Evolutionary conservation across 2,888 invertebrate species (phyloP), one percentile per base, ranked within the genome.

Genomic region (Baccha elongata): DNA sequence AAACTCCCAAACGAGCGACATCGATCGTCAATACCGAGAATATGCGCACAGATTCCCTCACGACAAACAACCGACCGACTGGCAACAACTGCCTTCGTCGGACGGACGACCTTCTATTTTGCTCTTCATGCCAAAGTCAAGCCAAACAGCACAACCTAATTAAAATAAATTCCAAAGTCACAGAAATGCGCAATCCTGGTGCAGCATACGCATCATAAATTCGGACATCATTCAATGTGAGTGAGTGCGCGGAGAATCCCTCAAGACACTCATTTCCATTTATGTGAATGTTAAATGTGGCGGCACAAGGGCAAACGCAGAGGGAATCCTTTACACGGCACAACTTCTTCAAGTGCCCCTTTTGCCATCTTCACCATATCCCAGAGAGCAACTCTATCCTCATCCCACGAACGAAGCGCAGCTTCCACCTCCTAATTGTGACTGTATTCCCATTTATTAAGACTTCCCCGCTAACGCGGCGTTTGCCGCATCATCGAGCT

Each of bases 401-500:
- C 79, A 68, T 73, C 73, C 79, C 78, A 78, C 83, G 83, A 80
- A 64, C 48, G 74, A 65, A 68, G 62, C 62, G 35, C 55, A 44
- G 68, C 83, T 83, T 83, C 78, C 83, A 83, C 76, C 83, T 83
- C 83, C 83, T 78, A 83, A 83, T 83, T 83, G 83, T 83, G 83
- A 83, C 83, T 83, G 83, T 83, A 83, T 83, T 83, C 78, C 78
- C 83, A 83, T 83, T 83, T 83, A 83, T 83, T 83, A 83, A 73
- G 83, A 53, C 68, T 68, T 21, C 55, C 48, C 72, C 72, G 53
- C 50, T 75, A 64, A 69, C 69, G 10, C 50, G n/a, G n/a, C n/a
- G 68, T 68, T 62, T 37, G 37, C 48, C 58, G 17, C 69, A 32
- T 11, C 11, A 13, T 17, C 42, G 40, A 10, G 11, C 32, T 46